These are phyloP conservation scores for Cacatua alba DNA, from an alignment of 2,113 vertebrate species.

Conservation along the genomic window DNA sequence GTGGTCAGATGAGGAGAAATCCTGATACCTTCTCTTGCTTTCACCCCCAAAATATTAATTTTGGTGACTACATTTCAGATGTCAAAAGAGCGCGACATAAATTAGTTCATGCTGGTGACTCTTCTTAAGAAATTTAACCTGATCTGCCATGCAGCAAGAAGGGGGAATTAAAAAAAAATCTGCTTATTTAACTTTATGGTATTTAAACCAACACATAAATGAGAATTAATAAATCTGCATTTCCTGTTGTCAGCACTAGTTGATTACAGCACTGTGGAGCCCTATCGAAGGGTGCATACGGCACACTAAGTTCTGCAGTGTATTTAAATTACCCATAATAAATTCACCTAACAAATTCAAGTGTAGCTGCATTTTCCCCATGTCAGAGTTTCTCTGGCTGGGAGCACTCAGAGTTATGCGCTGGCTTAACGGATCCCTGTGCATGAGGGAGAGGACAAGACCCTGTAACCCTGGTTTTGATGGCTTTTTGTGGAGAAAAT, in stretches of 20 bases:
- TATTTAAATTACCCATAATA: slow-evolving; percentile 50
- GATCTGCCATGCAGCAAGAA: slow-evolving; percentile 22
- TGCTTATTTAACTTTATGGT: slow-evolving; percentile 35
- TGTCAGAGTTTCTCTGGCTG: not conserved
- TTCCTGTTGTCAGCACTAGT: slow-evolving; percentile 42
- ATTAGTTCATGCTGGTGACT: not conserved
- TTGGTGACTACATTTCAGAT: not conserved
- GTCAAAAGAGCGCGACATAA: not conserved
- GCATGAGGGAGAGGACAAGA: not conserved
- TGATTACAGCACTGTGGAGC: slow-evolving; percentile 46
- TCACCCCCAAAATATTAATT: not conserved
- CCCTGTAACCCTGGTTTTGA: not conserved
- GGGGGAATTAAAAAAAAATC: not conserved
- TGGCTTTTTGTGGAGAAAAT: not conserved
- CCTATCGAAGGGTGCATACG: not conserved
- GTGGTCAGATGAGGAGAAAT: not conserved
- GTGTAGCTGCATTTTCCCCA: slow-evolving; percentile 1
- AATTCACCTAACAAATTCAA: slow-evolving; percentile 48
- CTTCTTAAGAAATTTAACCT: slow-evolving; percentile 34
- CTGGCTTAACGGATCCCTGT: not conserved
- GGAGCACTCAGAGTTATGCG: not conserved
- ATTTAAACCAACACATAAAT: slow-evolving; percentile 47
- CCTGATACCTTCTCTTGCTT: not conserved
- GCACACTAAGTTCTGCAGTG: slow-evolving; percentile 27
- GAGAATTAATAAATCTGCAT: slow-evolving; percentile 57